Evolutionary conservation across 2,797 vertebrate genomes (phyloP).

Genomic region (Bryconaethiops microstoma): DNA sequence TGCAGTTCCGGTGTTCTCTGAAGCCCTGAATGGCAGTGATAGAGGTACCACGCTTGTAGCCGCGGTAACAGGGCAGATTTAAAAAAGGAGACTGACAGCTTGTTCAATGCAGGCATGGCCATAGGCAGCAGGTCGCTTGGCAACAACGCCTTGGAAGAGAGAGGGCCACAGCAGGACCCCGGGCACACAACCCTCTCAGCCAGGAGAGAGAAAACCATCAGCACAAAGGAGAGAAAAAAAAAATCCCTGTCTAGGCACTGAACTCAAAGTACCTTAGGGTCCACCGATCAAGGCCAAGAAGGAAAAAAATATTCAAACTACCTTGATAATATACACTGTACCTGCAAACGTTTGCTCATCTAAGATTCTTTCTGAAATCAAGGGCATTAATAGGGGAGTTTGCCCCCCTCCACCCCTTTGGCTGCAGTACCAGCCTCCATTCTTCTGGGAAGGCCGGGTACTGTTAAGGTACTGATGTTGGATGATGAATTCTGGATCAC

Average conservation of each 20-base stretch:
- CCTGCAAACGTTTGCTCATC: too few species aligned
- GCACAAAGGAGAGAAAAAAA: conserved; percentile 11
- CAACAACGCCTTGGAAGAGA: conserved; percentile 55
- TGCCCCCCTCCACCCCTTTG: too few species aligned
- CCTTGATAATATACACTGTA: not conserved
- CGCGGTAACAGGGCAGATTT: conserved; percentile 50
- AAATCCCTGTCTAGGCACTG: not conserved
- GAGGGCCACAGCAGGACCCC: conserved; percentile 31
- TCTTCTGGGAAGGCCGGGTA: too few species aligned
- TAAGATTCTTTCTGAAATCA: too few species aligned
- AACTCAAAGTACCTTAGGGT: not conserved
- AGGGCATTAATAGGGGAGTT: too few species aligned
- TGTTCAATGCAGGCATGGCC: conserved; percentile 60
- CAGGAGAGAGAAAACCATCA: conserved; percentile 39
- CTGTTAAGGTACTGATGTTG: too few species aligned
- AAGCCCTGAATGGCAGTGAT: conserved; percentile 48
- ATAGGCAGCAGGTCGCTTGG: conserved; percentile 57
- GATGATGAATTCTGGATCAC: too few species aligned
- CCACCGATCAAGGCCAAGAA: not conserved
- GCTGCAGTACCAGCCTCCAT: too few species aligned
- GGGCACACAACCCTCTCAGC: conserved; percentile 3
- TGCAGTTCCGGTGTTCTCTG: conserved; percentile 41
- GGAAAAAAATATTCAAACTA: not conserved
- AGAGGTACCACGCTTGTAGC: conserved; percentile 48
- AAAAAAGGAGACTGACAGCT: conserved; percentile 47